A percentile compares a stretch with the other conserved stretches of the same genome.
These are phyloP conservation scores for Torymus auratus DNA, from an alignment of 2,888 invertebrate genomes.

Conservation along the genomic window DNA sequence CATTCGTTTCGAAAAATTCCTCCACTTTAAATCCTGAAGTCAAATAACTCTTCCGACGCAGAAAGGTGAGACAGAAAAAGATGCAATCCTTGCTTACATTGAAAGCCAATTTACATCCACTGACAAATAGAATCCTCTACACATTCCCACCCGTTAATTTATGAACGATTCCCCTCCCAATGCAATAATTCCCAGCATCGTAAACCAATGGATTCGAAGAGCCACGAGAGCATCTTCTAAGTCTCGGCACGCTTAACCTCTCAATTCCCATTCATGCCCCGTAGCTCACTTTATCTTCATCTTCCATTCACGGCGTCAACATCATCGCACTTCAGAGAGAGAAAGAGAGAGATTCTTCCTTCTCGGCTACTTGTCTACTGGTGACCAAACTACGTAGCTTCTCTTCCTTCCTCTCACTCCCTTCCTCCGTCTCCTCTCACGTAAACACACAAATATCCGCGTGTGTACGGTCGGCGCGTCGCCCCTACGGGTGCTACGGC, in stretches of 20 bases:
- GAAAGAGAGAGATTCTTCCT: background rate
- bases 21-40: too few species aligned
- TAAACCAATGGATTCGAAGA: too few species aligned
- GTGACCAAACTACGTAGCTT: conserved; percentile 5
- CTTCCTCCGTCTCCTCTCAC: conserved; percentile 68
- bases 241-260: background rate
- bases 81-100: too few species aligned
- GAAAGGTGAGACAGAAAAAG: too few species aligned
- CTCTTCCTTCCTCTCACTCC: conserved; percentile 53
- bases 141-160: too few species aligned
- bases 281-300: too few species aligned
- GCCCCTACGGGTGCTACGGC: conserved; percentile 70
- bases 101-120: too few species aligned
- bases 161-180: too few species aligned
- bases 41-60: background rate
- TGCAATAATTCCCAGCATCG: too few species aligned
- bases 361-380: conserved; percentile 34
- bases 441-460: conserved; percentile 75
- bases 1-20: conserved; percentile 25
- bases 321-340: background rate
- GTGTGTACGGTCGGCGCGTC: conserved; percentile 64
- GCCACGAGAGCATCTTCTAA: too few species aligned
- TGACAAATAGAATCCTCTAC: too few species aligned
- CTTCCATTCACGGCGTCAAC: background rate
- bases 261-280: background rate